These are phyloP conservation scores for Phorcus lineatus DNA, from an alignment of 2,888 invertebrate species.

Conservation along the genomic window DNA sequence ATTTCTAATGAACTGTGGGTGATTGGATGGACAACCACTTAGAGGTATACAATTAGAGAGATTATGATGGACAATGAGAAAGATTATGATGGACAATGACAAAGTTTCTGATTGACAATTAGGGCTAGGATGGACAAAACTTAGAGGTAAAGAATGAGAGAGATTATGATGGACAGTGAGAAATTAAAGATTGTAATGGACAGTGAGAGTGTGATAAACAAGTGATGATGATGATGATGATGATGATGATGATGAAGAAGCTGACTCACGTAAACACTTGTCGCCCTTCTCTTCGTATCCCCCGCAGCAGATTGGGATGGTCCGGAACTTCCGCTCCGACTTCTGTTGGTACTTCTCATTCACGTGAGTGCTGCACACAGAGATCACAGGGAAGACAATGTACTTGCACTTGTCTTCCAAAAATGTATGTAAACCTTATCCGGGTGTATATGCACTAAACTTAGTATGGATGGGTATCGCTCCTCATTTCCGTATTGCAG, in stretches of 20 bases:
- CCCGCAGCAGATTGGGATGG: conserved; percentile 17
- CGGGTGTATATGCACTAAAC: too few species aligned
- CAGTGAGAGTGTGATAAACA: background rate
- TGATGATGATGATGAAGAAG: background rate
- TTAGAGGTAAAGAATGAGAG: background rate
- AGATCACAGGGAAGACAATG: background rate
- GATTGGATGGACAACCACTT: too few species aligned
- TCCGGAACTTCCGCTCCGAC: background rate
- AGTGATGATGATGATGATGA: too few species aligned
- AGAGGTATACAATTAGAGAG: background rate
- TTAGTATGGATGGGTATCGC: too few species aligned
- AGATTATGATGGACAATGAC: too few species aligned
- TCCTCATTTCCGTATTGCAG: too few species aligned
- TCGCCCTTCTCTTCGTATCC: conserved; percentile 1
- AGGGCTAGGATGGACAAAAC: background rate
- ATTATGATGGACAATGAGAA: background rate
- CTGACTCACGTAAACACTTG: conserved; percentile 6
- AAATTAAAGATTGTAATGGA: background rate
- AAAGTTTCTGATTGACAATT: too few species aligned
- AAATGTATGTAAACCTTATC: too few species aligned
- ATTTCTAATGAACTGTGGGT: too few species aligned
- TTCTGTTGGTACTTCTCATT: background rate
- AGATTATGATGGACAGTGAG: background rate
- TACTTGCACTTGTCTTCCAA: too few species aligned
- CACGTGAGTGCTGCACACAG: conserved; percentile 14